Conservation (phyloP, 2,113 vertebrate species). For the Oceanodroma tethys region DNA sequence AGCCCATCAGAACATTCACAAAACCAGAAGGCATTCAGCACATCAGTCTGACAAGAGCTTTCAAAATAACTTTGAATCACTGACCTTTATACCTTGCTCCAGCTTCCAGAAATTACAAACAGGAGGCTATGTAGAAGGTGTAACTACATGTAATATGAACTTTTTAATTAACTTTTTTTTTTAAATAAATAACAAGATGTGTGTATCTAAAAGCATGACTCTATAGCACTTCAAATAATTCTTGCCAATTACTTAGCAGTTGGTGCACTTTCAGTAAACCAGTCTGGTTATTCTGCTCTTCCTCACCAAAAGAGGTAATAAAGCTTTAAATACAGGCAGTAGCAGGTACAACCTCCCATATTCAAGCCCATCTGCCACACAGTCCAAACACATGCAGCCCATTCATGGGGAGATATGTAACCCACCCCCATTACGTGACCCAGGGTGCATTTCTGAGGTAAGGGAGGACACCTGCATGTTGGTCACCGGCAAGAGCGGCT, state of each 20-base stretch:
- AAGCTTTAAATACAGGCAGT: background rate
- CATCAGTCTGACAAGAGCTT: background rate
- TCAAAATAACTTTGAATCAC: background rate
- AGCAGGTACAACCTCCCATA: background rate
- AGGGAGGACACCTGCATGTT: rapidly evolving
- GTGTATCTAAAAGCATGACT: background rate
- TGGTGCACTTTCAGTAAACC: background rate
- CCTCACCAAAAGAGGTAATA: background rate
- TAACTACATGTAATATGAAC: background rate
- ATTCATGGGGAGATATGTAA: rapidly evolving
- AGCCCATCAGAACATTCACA: background rate
- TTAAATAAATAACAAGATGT: background rate
- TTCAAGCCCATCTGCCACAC: background rate
- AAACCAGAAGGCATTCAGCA: background rate
- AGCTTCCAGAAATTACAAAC: background rate
- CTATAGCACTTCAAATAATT: background rate
- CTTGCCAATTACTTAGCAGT: background rate
- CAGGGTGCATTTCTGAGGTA: background rate
- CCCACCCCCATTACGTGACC: too few species aligned
- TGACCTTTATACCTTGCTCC: background rate
- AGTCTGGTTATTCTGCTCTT: background rate
- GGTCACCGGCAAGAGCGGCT: background rate
- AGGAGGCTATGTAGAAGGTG: background rate
- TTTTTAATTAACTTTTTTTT: background rate
- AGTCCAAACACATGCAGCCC: background rate